Conservation (phyloP, 1,140 invertebrate species). For the Ooceraea biroi region DNA sequence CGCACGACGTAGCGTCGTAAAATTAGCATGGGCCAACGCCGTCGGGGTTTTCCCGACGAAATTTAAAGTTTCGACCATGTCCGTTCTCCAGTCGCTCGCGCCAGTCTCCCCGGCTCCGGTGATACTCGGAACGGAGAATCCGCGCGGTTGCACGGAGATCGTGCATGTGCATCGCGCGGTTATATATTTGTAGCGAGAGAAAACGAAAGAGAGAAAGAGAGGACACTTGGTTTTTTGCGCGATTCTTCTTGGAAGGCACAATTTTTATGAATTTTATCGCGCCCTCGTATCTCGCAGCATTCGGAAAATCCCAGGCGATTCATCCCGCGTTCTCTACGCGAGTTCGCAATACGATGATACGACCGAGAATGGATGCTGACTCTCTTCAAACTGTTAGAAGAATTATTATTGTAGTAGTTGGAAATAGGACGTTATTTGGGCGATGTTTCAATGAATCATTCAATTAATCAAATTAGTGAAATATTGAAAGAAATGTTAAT, state of each 20-base stretch:
- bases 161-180: constrained; percentile 16
- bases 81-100: constrained; percentile 19
- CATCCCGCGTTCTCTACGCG: neutral
- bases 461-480: neutral
- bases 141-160: constrained; percentile 19
- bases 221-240: constrained; percentile 38
- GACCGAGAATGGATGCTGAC: neutral
- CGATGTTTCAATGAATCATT: neutral
- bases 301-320: neutral
- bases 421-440: constrained; percentile 11
- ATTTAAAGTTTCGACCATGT: constrained; percentile 55
- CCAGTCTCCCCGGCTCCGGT: constrained; percentile 46
- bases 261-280: constrained; percentile 57
- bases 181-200: constrained; percentile 14
- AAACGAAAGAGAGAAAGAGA: neutral
- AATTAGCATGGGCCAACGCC: constrained; percentile 65
- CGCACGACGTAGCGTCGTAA: constrained; percentile 60
- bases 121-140: constrained; percentile 25
- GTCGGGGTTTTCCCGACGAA: constrained; percentile 59
- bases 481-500: neutral
- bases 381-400: constrained; percentile 1
- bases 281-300: constrained; percentile 16
- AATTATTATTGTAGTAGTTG: neutral
- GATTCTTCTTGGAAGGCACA: constrained; percentile 31
- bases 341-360: constrained; percentile 48